phyloP scores from a whole-genome alignment of 1,140 invertebrate species.

The Prorops nasuta region DNA sequence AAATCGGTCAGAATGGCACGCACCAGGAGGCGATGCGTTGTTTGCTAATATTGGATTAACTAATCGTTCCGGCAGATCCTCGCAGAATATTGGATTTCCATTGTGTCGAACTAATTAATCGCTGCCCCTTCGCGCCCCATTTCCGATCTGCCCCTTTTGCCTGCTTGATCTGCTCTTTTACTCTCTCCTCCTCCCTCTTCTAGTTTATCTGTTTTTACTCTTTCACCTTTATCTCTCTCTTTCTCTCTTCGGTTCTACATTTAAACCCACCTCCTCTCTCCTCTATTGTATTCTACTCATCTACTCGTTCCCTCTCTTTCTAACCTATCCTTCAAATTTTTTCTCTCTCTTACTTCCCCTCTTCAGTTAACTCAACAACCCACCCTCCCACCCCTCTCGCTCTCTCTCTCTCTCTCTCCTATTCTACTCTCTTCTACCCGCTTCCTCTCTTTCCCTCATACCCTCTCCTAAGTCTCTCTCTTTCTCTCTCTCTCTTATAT shows the following conservation, averaged over 20 bases:
- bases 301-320: neutral
- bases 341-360: no score
- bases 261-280: neutral
- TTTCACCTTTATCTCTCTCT: neutral
- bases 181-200: neutral
- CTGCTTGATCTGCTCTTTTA: neutral
- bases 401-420: no score
- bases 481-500: neutral
- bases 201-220: no score
- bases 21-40: neutral
- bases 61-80: neutral
- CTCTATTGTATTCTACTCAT: conserved; percentile 2
- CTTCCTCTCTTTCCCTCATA: neutral
- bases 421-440: neutral
- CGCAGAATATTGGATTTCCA: neutral
- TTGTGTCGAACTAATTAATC: neutral
- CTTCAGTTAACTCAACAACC: no score
- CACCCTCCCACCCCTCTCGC: neutral
- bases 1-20: no score
- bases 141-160: no score
- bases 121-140: conserved; percentile 4
- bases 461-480: neutral
- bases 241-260: neutral
- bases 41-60: neutral
- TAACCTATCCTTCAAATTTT: no score